Percentiles rank a stretch among this genome's conserved stretches.
phyloP scores from a whole-genome alignment of 1,140 invertebrate genomes.

The Drosophila miranda region DNA sequence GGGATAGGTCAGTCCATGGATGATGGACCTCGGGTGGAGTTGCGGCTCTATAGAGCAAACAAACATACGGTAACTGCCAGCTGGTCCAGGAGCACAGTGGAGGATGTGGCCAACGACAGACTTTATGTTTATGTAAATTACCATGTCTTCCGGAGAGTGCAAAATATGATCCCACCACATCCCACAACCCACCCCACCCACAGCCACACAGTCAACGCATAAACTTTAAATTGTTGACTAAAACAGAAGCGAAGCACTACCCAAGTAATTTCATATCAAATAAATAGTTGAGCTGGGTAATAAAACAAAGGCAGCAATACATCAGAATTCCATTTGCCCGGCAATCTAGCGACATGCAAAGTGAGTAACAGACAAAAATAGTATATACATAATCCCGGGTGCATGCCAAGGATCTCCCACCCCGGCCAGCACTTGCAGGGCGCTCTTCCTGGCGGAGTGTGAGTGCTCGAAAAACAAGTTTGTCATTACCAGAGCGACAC shows the following conservation, averaged over 20 bases:
- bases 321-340: slow-evolving; percentile 70
- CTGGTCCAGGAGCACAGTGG: slow-evolving; percentile 19
- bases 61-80: slow-evolving; percentile 35
- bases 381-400: slow-evolving; percentile 41
- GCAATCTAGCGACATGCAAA: slow-evolving; percentile 37
- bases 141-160: slow-evolving; percentile 66
- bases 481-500: slow-evolving; percentile 37
- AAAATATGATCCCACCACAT: slow-evolving; percentile 62
- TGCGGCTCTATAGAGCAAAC: slow-evolving; percentile 35
- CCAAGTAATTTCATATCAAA: slow-evolving; percentile 33
- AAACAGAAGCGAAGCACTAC: slow-evolving; percentile 20
- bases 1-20: background rate
- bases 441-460: slow-evolving; percentile 14
- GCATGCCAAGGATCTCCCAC: slow-evolving; percentile 2
- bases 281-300: slow-evolving; percentile 54
- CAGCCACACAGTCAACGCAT: slow-evolving; percentile 21
- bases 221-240: slow-evolving; percentile 59
- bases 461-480: slow-evolving; percentile 42
- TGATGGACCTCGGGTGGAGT: slow-evolving; percentile 9
- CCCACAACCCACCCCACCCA: background rate
- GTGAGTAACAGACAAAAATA: slow-evolving; percentile 33
- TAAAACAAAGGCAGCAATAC: slow-evolving; percentile 54
- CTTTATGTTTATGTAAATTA: slow-evolving; percentile 79
- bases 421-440: background rate
- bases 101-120: slow-evolving; percentile 59